A percentile compares a stretch with the other conserved stretches of the same genome.
Conservation (phyloP, 92 coral and sea anemone genomes). For the Heteractis magnifica region DNA sequence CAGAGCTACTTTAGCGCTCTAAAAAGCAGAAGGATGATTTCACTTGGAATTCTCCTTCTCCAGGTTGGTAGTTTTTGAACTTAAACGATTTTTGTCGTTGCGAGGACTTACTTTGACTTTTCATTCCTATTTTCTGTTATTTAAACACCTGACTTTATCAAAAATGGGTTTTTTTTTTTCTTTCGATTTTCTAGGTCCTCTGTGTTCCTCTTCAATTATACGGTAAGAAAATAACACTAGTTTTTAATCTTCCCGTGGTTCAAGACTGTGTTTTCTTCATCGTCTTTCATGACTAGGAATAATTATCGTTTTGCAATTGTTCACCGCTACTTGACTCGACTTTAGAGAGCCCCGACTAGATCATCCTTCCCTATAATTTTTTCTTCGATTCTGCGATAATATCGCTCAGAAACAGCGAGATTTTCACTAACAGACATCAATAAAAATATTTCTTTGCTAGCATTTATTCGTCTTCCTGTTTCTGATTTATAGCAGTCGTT, state of each 20-base stretch:
- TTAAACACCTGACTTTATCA: slow-evolving; percentile 10
- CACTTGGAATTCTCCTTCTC: neutral
- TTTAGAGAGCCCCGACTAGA: neutral
- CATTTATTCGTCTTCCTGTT: neutral
- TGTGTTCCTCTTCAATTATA: neutral
- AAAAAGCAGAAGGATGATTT: neutral
- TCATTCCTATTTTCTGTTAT: slow-evolving; percentile 2
- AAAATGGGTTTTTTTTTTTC: neutral
- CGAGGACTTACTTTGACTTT: slow-evolving; percentile 13
- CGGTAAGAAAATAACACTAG: slow-evolving; percentile 8
- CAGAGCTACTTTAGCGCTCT: neutral
- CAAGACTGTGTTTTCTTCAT: neutral
- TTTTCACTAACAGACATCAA: neutral
- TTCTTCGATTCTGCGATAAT: neutral
- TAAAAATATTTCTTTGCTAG: neutral
- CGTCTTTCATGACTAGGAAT: neutral
- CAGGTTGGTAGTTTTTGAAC: neutral
- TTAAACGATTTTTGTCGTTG: neutral
- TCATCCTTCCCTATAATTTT: neutral
- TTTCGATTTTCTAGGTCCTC: slow-evolving; percentile 16
- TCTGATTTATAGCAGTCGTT: neutral
- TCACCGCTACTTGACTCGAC: neutral
- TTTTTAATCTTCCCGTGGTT: neutral
- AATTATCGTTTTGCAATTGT: neutral
- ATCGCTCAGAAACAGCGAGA: neutral